Evolutionary conservation across 2,888 invertebrate species (phyloP).

Genomic region (Drosophila nr. perissopoda): DNA sequence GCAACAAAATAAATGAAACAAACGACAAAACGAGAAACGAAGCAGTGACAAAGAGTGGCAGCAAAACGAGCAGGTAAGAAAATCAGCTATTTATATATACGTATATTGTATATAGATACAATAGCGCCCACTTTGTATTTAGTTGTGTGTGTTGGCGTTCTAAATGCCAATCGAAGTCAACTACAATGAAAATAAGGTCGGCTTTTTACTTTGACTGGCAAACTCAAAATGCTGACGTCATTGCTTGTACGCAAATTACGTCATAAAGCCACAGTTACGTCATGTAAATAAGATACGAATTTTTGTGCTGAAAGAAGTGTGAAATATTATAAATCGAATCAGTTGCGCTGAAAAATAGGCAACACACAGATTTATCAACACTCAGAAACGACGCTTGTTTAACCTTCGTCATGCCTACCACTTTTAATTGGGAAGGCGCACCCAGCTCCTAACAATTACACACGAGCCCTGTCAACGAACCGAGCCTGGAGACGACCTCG

Average conservation of each 20-base stretch:
- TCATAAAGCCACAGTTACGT: conserved; percentile 55
- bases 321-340: not conserved
- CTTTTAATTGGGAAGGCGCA: conserved; percentile 36
- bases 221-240: conserved; percentile 18
- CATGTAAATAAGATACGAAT: conserved; percentile 22
- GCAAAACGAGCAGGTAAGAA: not conserved
- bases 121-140: not conserved
- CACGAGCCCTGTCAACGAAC: conserved; percentile 52
- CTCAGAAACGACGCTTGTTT: conserved; percentile 37
- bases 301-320: not conserved
- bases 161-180: conserved; percentile 55
- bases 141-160: conserved; percentile 25
- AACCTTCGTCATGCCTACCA: conserved; percentile 56
- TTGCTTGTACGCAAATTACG: conserved; percentile 20
- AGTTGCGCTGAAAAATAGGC: conserved; percentile 39
- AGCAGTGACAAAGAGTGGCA: conserved; percentile 4
- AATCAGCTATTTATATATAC: conserved; percentile 37
- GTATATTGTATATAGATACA: not conserved
- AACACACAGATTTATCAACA: conserved; percentile 61
- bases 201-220: not conserved
- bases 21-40: conserved; percentile 33
- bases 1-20: conserved; percentile 43
- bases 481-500: conserved; percentile 46
- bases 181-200: conserved; percentile 16
- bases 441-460: conserved; percentile 20